Evolutionary conservation across 2,888 invertebrate genomes (phyloP).

Genomic region (Calameuta filiformis): DNA sequence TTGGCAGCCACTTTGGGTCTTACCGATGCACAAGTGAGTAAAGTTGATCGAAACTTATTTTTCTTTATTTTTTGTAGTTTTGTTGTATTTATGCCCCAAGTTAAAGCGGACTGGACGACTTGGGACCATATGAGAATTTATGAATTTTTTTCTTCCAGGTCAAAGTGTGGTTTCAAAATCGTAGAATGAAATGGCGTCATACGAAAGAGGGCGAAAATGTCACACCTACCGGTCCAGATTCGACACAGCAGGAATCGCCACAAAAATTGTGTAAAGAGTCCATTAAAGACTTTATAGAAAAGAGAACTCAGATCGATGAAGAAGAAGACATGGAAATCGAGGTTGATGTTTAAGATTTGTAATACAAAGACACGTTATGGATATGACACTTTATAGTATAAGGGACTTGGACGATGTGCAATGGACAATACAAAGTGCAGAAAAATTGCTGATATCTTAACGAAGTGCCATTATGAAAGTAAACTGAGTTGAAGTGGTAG

Average conservation of each 20-base stretch:
- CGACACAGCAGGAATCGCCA: conserved; percentile 39
- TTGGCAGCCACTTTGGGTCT: conserved; percentile 91
- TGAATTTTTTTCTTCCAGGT: conserved; percentile 69
- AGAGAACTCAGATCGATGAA: conserved; percentile 21
- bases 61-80: conserved; percentile 15
- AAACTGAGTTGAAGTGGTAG: neutral
- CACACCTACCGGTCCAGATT: conserved; percentile 32
- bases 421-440: neutral
- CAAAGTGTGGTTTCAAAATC: conserved; percentile 94
- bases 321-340: conserved; percentile 50
- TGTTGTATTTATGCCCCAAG: conserved; percentile 3
- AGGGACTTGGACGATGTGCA: neutral
- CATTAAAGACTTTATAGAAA: conserved; percentile 11
- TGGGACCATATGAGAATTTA: neutral
- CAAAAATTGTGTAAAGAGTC: conserved; percentile 24
- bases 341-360: conserved; percentile 43
- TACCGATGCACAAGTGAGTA: conserved; percentile 88
- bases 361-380: neutral
- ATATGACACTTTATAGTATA: neutral
- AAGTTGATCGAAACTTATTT: conserved; percentile 8
- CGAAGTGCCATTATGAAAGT: neutral
- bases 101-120: neutral
- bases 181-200: conserved; percentile 91
- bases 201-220: conserved; percentile 72
- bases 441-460: neutral